phyloP scores from a whole-genome alignment of 1,140 invertebrate genomes.

The Cydia pomonella region DNA sequence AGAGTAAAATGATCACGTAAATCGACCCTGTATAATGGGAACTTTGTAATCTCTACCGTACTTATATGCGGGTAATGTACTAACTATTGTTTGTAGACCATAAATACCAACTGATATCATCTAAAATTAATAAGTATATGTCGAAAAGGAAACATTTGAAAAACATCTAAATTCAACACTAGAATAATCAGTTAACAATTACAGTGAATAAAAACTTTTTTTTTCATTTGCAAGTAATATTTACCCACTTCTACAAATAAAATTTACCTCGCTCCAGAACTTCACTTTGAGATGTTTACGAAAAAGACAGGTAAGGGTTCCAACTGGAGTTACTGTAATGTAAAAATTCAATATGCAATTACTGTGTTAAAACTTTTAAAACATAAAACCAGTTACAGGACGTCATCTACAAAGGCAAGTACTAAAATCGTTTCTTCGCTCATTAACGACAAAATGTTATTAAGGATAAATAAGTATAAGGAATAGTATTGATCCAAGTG shows the following conservation, averaged over 20 bases:
- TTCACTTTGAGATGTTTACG: neutral
- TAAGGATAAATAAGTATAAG: conserved; percentile 7
- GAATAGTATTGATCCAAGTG: conserved; percentile 17
- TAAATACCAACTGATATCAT: no score
- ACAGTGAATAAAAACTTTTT: neutral
- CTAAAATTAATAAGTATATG: no score
- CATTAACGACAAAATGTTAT: neutral
- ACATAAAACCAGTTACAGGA: neutral
- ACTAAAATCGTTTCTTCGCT: neutral
- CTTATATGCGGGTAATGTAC: no score
- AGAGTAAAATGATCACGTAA: neutral
- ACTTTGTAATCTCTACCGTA: neutral
- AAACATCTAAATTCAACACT: neutral
- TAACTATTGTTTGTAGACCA: no score
- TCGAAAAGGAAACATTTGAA: no score
- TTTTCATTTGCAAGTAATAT: neutral
- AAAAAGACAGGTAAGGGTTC: neutral
- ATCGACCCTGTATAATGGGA: conserved; percentile 2
- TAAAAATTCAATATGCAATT: neutral
- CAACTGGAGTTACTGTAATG: neutral
- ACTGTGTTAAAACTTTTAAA: neutral
- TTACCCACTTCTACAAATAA: neutral
- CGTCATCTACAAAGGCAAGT: neutral
- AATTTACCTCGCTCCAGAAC: neutral
- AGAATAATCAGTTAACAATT: neutral